Percentiles rank a stretch among this genome's conserved stretches.
These are phyloP conservation scores for Penaeus monodon DNA, from an alignment of 2,888 invertebrate genomes.

Conservation along the genomic window DNA sequence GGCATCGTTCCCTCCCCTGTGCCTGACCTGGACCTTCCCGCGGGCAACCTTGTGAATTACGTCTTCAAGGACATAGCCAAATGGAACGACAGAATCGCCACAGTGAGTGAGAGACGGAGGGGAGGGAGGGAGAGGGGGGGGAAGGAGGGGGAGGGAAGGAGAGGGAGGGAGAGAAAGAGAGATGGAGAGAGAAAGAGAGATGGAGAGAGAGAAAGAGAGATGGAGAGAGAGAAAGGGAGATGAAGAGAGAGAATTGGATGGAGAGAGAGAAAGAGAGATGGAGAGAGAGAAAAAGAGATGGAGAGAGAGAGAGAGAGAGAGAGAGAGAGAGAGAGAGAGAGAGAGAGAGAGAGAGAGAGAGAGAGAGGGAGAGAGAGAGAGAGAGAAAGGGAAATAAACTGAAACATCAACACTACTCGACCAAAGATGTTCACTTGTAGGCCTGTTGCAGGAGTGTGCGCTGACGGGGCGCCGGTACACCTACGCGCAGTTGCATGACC, in stretches of 20 bases:
- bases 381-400: slow-evolving; percentile 10
- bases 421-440: too few relatives aligned
- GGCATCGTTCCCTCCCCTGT: too few relatives aligned
- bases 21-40: too few relatives aligned
- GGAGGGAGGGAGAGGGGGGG: neutral
- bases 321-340: slow-evolving; percentile 3
- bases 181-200: neutral
- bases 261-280: too few relatives aligned
- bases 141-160: neutral
- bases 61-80: too few relatives aligned
- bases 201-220: neutral
- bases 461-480: slow-evolving; percentile 27
- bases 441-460: slow-evolving; percentile 31
- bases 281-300: too few relatives aligned
- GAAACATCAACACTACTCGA: neutral
- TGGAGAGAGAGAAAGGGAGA: neutral
- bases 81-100: too few relatives aligned
- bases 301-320: too few relatives aligned
- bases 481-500: slow-evolving; percentile 36
- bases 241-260: too few relatives aligned
- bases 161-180: neutral
- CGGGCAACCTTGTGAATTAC: too few relatives aligned
- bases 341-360: slow-evolving; percentile 18
- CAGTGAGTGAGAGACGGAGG: neutral
- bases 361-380: slow-evolving; percentile 12